Conservation (phyloP, 2,113 vertebrate genomes). For the Pseudolaguvia tuberculata region DNA sequence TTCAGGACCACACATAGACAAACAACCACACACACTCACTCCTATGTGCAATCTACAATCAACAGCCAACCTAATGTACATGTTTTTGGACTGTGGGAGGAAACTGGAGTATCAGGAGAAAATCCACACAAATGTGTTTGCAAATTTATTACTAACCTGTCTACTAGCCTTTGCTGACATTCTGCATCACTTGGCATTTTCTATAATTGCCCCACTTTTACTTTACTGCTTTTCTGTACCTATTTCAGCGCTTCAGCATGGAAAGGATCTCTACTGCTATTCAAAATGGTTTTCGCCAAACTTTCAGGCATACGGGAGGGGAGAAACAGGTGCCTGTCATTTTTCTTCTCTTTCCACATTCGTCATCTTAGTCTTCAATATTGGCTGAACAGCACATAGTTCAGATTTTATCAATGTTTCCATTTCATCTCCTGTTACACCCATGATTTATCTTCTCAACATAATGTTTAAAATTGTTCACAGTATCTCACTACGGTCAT, state of each 20-base stretch:
- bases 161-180: neutral
- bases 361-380: neutral
- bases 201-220: neutral
- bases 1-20: too few relatives aligned
- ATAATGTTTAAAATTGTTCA: neutral
- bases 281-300: slow-evolving; percentile 97
- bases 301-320: slow-evolving; percentile 86
- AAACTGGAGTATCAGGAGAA: too few relatives aligned
- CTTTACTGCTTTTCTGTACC: slow-evolving; percentile 55
- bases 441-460: neutral
- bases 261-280: slow-evolving; percentile 94
- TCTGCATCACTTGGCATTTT: neutral
- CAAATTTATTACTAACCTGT: neutral
- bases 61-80: too few relatives aligned
- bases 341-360: slow-evolving; percentile 34
- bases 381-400: neutral
- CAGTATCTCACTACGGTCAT: slow-evolving; percentile 97
- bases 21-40: too few relatives aligned
- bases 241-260: slow-evolving; percentile 96
- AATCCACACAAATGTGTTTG: too few relatives aligned
- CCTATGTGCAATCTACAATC: too few relatives aligned
- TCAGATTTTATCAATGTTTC: neutral
- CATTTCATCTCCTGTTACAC: neutral
- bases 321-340: slow-evolving; percentile 86
- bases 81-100: too few relatives aligned